A percentile compares a stretch with the other conserved stretches of the same genome.
Evolutionary conservation across 2,888 invertebrate genomes (phyloP).

Genomic region (Zaprionus bogoriensis): DNA sequence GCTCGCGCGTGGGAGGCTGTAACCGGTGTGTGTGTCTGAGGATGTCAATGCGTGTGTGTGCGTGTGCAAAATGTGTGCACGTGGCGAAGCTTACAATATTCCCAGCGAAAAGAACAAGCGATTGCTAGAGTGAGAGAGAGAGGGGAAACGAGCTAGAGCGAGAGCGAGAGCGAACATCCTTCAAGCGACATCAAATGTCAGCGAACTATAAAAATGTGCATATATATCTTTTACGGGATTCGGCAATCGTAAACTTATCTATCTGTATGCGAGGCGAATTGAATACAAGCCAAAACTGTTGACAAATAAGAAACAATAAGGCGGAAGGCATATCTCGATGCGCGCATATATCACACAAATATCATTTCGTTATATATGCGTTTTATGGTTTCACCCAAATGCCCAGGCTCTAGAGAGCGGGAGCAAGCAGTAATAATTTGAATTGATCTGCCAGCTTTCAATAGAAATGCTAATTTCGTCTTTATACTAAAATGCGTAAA

Average conservation of each 20-base stretch:
- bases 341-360: not conserved
- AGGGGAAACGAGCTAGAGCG: not conserved
- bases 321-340: not conserved
- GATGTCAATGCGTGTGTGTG: slow-evolving; percentile 13
- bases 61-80: slow-evolving; percentile 19
- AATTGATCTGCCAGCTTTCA: too few relatives aligned
- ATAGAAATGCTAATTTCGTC: too few relatives aligned
- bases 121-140: not conserved
- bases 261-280: slow-evolving; percentile 27
- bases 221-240: slow-evolving; percentile 12
- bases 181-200: slow-evolving; percentile 67
- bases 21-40: not conserved
- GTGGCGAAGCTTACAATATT: slow-evolving; percentile 53
- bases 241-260: slow-evolving; percentile 36
- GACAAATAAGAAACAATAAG: slow-evolving; percentile 6
- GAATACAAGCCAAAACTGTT: slow-evolving; percentile 28
- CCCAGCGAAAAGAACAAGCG: slow-evolving; percentile 21
- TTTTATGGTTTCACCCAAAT: not conserved
- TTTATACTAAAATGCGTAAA: too few relatives aligned
- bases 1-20: slow-evolving; percentile 15
- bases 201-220: slow-evolving; percentile 63
- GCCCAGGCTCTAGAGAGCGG: not conserved
- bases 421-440: too few relatives aligned
- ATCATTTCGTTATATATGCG: not conserved
- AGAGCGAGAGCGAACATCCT: slow-evolving; percentile 23